Evolutionary conservation across 1,140 invertebrate species (phyloP).

Genomic region (Platorchestia sp.): DNA sequence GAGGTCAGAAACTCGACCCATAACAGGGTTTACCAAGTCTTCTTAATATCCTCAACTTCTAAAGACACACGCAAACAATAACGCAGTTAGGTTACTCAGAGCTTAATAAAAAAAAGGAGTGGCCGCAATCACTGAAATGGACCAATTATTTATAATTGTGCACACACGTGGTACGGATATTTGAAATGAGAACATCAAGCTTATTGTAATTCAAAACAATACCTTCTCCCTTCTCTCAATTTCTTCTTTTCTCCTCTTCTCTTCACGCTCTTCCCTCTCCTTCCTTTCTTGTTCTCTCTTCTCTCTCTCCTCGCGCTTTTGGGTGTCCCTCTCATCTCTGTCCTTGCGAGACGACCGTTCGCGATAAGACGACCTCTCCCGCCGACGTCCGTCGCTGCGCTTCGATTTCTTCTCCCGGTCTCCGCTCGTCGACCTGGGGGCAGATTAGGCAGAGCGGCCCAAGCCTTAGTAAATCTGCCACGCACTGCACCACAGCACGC

Average conservation of each 20-base stretch:
- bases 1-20: too few species aligned
- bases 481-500: background rate
- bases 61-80: too few species aligned
- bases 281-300: slow-evolving; percentile 27
- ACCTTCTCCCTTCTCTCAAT: slow-evolving; percentile 46
- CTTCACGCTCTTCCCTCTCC: slow-evolving; percentile 32
- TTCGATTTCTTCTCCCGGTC: slow-evolving; percentile 4
- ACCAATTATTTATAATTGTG: too few species aligned
- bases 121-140: too few species aligned
- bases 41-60: too few species aligned
- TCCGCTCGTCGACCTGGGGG: background rate
- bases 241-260: slow-evolving; percentile 39
- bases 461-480: background rate
- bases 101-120: too few species aligned
- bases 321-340: background rate
- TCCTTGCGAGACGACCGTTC: slow-evolving; percentile 13
- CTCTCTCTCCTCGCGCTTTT: slow-evolving; percentile 31
- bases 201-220: background rate
- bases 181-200: too few species aligned
- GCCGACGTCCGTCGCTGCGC: slow-evolving; percentile 15
- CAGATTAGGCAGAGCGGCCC: background rate
- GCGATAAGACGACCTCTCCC: background rate
- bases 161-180: background rate
- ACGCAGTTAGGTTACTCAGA: too few species aligned
- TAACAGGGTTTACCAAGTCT: too few species aligned